Conservation (phyloP, 1,140 invertebrate species). For the Saccostrea echinata region DNA sequence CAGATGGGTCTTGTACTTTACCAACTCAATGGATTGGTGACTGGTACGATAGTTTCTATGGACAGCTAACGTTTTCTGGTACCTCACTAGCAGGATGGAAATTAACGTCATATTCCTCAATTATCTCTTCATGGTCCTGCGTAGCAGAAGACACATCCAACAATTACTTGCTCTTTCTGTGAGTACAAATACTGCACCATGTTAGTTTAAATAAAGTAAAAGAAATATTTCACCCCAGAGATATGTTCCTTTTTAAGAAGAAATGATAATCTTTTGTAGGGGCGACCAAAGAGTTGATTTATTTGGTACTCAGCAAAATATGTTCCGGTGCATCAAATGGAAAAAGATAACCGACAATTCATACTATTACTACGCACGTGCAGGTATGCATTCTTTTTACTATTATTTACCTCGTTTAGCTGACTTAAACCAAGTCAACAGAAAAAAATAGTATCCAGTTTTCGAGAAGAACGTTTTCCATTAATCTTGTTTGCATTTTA, state of each 20-base stretch:
- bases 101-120: constrained; percentile 17
- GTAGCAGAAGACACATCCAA: constrained; percentile 41
- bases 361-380: constrained; percentile 41
- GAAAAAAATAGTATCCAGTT: too few species aligned
- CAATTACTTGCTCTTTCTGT: constrained; percentile 36
- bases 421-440: too few species aligned
- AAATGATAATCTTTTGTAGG: background rate
- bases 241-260: background rate
- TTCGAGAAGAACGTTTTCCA: too few species aligned
- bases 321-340: constrained; percentile 45
- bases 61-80: constrained; percentile 16
- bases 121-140: constrained; percentile 31
- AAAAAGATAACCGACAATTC: constrained; percentile 44
- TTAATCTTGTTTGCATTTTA: too few species aligned
- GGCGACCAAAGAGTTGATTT: constrained; percentile 46
- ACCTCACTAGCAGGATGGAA: constrained; percentile 12
- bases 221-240: background rate
- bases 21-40: constrained; percentile 31
- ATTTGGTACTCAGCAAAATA: constrained; percentile 30
- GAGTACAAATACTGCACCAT: background rate
- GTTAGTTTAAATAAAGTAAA: background rate
- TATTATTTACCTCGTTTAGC: too few species aligned
- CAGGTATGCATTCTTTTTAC: constrained; percentile 14
- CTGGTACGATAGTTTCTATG: constrained; percentile 44
- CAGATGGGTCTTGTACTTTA: constrained; percentile 47